Evolutionary conservation across 1,140 invertebrate genomes (phyloP), one percentile per base, ranked within the genome.

Genomic region (Pissodes strobi): DNA sequence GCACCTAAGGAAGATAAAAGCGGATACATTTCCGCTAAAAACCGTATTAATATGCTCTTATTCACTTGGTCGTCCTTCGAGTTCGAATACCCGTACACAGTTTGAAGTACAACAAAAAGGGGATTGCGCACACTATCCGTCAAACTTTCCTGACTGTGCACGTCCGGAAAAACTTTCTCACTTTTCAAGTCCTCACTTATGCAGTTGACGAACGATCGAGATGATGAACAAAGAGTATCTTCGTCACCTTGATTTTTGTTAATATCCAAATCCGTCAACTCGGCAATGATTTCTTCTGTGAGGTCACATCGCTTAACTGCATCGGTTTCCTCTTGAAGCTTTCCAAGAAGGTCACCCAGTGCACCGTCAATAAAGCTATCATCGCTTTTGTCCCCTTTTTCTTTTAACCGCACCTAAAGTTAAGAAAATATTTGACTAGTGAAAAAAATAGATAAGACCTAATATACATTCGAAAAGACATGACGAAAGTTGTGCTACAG

Each of bases 91-190:
- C 90, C 82, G 63, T 82, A 81, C 9, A 83, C 66, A 79, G 87
- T 88, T 65, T 90, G 85, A 76, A 92, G 91, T 76, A 94, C 82
- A 10, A 91, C 88, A 79, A 93, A 94, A 39, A 94, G 74, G 22
- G 92, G 91, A 38, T 86, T 87, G 66, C 87, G 88, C 75, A 93
- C 89, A 68, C 90, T 93, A 71, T 90, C 88, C 69, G 87, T 85
- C 19, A 91, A 73, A 8, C 82, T 78, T 66, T 87, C 86, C 62
- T 84, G 81, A 52, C 74, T 81, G 27, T 80, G 63, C 8, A 76
- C 73, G 5, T 77, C 69, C 0, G 83, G 83, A 70, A 82, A 83
- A 68, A 83, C 80, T 17, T 38, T 43, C 51, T 82, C 79, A 9
- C 71, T 63, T 21, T 72, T 78, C 23, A 82, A 76, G 69, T 83